Base-by-base conservation (phyloP, 2,888 invertebrate genomes). In the Drosophila parthenogenetica region DNA sequence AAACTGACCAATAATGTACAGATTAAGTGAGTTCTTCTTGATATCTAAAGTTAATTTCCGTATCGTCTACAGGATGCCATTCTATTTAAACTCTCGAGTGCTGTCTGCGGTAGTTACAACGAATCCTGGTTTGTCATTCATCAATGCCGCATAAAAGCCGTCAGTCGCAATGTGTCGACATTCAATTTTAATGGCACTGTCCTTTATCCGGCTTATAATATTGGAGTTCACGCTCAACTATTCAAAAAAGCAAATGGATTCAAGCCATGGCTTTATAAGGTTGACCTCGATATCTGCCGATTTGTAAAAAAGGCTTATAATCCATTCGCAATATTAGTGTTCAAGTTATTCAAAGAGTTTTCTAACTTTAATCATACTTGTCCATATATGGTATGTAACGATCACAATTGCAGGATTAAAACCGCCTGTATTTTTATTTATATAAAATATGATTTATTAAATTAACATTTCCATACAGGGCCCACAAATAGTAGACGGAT, bases 341-440 rank as follows among this genome's bases (percentile, higher is more conserved):
- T 16, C 2, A 55, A 50, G 0, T n/a, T 64, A 0, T 57, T 69
- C 3, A 49, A 32, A 3, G 59, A 68, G 0, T 68, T 69, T 13
- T 19, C 62, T 1, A 82, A 76, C 42, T 37, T 79, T 0, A 79
- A 80, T 22, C 79, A 79, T 37, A 32, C 69, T 0, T 79, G 69
- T 45, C 70, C 83, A 8, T 69, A 63, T 45, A 0, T 63, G 25
- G 69, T 29, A 48, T 54, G 65, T 72, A 48, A 29, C 3, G 46
- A 37, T 35, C 19, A 32, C 1, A 16, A 42, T 29, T 8, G 13
- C 2, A 10, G 2, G 29, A 8, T 29, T 29, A 29, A 29, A 29
- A 8, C 0, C 8, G 2, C 2, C 29, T 8, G 2, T 5, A 5
- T 22, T 5, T 22, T 22, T 22, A 22, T 22, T 22, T 5, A 22